phyloP scores from a whole-genome alignment of 1,140 invertebrate species.

The Drosophila tropicalis region DNA sequence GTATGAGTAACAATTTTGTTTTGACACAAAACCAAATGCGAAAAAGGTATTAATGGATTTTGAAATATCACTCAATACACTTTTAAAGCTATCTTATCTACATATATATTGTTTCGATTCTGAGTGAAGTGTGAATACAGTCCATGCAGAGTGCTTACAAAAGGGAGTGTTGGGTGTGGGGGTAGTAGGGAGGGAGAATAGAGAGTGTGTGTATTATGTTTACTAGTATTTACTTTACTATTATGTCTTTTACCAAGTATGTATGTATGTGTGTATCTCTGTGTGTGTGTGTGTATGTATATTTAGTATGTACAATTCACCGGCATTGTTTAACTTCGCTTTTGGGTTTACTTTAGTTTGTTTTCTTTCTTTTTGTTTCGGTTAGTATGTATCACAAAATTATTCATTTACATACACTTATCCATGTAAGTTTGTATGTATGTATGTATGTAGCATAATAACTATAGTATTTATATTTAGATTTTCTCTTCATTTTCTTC shows the following conservation, averaged over 20 bases:
- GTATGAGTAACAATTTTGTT: neutral
- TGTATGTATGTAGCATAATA: conserved; percentile 15
- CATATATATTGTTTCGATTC: neutral
- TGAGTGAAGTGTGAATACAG: neutral
- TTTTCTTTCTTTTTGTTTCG: conserved; percentile 25
- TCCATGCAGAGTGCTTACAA: neutral
- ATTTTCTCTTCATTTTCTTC: conserved; percentile 7
- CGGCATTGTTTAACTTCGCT: conserved; percentile 52
- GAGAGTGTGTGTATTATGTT: neutral
- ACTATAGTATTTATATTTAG: neutral
- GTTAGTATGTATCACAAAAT: conserved; percentile 75
- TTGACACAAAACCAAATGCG: neutral
- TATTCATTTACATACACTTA: conserved; percentile 62
- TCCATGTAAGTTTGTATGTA: conserved; percentile 38
- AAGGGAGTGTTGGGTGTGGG: too few relatives aligned
- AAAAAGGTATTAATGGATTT: neutral
- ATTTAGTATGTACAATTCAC: conserved; percentile 68
- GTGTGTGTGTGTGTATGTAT: conserved; percentile 12
- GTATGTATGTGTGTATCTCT: conserved; percentile 39
- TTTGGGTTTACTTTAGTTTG: conserved; percentile 27
- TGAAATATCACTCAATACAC: neutral
- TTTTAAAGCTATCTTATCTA: neutral
- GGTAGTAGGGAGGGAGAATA: neutral
- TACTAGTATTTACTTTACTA: neutral
- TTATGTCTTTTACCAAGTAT: conserved; percentile 14